These are phyloP conservation scores for Pherbina coryleti DNA, from an alignment of 2,888 invertebrate species.

Conservation along the genomic window DNA sequence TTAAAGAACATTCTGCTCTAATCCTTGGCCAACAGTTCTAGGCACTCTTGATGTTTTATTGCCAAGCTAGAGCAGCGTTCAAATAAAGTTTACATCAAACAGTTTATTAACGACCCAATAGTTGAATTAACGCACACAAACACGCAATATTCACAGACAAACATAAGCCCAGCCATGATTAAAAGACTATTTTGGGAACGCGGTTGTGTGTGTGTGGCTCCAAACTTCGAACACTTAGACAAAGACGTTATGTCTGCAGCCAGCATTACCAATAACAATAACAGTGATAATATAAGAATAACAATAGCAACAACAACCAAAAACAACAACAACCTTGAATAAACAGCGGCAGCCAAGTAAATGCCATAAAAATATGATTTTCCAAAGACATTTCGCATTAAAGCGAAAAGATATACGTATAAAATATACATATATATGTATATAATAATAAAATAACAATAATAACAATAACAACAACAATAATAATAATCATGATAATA, in stretches of 20 bases:
- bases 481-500: not conserved
- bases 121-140: not conserved
- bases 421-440: not conserved
- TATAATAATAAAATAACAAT: not conserved
- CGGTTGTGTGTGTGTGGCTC: not conserved
- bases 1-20: not conserved
- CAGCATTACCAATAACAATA: slow-evolving; percentile 16
- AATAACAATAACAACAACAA: slow-evolving; percentile 8
- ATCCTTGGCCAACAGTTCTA: not conserved
- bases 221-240: not conserved
- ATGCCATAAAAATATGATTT: slow-evolving; percentile 33
- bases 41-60: slow-evolving; percentile 1
- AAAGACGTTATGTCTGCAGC: slow-evolving; percentile 5
- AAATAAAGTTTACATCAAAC: not conserved
- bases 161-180: not conserved
- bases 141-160: not conserved
- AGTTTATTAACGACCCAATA: not conserved
- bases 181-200: not conserved
- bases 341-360: not conserved
- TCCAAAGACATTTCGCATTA: not conserved
- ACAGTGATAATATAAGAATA: slow-evolving; percentile 25
- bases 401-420: not conserved
- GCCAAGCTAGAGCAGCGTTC: not conserved
- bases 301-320: not conserved
- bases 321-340: not conserved